Evolutionary conservation across 2,888 invertebrate species (phyloP).

Genomic region (Hecatera dysodea): DNA sequence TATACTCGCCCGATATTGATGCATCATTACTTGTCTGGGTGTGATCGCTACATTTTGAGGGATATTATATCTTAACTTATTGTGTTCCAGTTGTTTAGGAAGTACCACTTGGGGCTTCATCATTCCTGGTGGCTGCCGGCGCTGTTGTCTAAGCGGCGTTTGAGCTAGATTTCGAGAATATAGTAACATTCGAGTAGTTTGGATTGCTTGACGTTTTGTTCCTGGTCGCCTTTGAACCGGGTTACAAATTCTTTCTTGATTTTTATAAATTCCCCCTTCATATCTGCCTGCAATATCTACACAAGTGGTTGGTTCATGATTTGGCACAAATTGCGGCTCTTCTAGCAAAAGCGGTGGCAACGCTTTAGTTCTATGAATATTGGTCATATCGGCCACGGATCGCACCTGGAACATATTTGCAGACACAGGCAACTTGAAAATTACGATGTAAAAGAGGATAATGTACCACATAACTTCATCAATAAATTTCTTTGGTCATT

Average conservation of each 20-base stretch:
- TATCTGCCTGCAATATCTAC: conserved; percentile 12
- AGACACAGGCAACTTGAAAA: conserved; percentile 38
- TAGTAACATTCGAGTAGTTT: conserved; percentile 1
- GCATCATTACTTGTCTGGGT: neutral
- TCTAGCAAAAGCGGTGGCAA: neutral
- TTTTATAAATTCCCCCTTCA: conserved; percentile 11
- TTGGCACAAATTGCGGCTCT: neutral
- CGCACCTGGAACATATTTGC: conserved; percentile 19
- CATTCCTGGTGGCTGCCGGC: neutral
- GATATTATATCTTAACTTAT: neutral
- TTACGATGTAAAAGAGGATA: conserved; percentile 29
- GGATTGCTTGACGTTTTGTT: neutral
- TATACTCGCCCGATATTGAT: neutral
- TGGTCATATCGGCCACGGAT: conserved; percentile 31
- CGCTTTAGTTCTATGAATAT: conserved; percentile 31
- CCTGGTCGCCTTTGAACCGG: conserved; percentile 8
- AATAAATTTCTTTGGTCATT: conserved; percentile 33
- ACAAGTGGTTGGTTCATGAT: conserved; percentile 32
- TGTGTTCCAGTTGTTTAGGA: neutral
- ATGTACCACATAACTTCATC: conserved; percentile 54
- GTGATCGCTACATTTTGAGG: conserved; percentile 1
- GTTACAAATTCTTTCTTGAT: conserved; percentile 28
- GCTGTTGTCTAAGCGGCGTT: neutral
- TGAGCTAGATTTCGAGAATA: conserved; percentile 3
- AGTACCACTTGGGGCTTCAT: conserved; percentile 11